A percentile compares a stretch with the other conserved stretches of the same genome.
phyloP scores from a whole-genome alignment of 2,888 invertebrate genomes.

The Minunthozetes semirufus region DNA sequence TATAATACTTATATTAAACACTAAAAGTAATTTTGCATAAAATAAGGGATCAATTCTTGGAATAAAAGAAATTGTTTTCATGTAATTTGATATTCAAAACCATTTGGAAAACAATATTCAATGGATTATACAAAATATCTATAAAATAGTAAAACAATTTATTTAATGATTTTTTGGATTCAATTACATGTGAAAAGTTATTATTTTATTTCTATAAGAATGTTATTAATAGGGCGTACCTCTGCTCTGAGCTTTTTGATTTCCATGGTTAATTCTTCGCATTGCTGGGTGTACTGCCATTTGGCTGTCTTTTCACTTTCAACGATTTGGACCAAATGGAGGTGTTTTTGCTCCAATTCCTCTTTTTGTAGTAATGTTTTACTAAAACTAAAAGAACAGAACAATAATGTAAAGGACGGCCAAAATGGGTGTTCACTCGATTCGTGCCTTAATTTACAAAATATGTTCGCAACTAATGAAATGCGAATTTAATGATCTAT shows the following conservation, averaged over 20 bases:
- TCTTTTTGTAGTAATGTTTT: constrained; percentile 80
- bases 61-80: background rate
- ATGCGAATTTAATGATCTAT: background rate
- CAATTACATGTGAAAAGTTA: too few species aligned
- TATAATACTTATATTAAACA: background rate
- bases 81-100: too few species aligned
- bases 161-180: too few species aligned
- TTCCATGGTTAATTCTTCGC: constrained; percentile 78
- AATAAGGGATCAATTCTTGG: background rate
- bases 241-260: constrained; percentile 80
- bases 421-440: background rate
- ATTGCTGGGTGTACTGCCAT: constrained; percentile 87
- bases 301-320: constrained; percentile 86
- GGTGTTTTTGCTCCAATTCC: constrained; percentile 82
- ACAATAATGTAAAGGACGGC: background rate
- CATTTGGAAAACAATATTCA: too few species aligned
- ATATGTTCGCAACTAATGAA: background rate
- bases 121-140: too few species aligned
- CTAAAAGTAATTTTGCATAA: background rate
- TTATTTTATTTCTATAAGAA: background rate
- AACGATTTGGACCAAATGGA: constrained; percentile 73
- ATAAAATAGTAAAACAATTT: too few species aligned
- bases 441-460: constrained; percentile 3
- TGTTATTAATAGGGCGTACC: constrained; percentile 53
- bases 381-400: constrained; percentile 62